Base-by-base conservation (phyloP, 2,888 invertebrate species). In the Phyllotreta striolata region DNA sequence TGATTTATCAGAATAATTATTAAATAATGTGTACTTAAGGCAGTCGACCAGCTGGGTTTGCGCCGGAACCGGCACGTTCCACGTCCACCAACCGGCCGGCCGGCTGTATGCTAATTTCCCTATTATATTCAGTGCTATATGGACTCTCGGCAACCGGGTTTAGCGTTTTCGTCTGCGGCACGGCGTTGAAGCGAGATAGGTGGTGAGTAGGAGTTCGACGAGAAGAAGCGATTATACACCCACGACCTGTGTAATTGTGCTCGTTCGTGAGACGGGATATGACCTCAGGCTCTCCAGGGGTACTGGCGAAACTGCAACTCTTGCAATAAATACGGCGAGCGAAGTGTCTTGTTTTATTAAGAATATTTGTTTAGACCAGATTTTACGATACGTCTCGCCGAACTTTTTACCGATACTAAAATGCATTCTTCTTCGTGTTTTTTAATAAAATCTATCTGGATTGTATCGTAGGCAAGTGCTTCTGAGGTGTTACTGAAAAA, bases 1-100 rank as follows among this genome's bases (percentile, higher is more conserved):
- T 81, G 81, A 82, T 82, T 81, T 81, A 82, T 82, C 81, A 79
- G 81, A 82, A 81, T 81, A 81, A 82, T 81, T 81, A 81, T 81
- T 81, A 80, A 82, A 82, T 81, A 81, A 81, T 80, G 79, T 76
- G 76, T 78, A 80, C 79, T 81, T 80, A 80, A 72, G 62, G 68
- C 76, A 76, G 75, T 64, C 67, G 75, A 56, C 76, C 80, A 74
- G 65, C 38, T 66, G 43, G 9, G 44, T 66, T 35, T 56, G 56
- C 39, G 41, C n/a, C 44, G 14, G 46, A 41, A 24, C 38, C 9
- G 47, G 54, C 66, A 49, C 40, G 43, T 64, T 67, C 56, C 34
- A 65, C 13, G 34, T 39, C 44, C 67, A 64, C 62, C 62, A 67
- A 43, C 61, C 35, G 43, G 34, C 58, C 67, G 77, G 64, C 38